These are phyloP conservation scores for Clytia hemisphaerica DNA, from an alignment of 30 jellyfish, hydroid and myxozoan genomes.

Conservation along the genomic window DNA sequence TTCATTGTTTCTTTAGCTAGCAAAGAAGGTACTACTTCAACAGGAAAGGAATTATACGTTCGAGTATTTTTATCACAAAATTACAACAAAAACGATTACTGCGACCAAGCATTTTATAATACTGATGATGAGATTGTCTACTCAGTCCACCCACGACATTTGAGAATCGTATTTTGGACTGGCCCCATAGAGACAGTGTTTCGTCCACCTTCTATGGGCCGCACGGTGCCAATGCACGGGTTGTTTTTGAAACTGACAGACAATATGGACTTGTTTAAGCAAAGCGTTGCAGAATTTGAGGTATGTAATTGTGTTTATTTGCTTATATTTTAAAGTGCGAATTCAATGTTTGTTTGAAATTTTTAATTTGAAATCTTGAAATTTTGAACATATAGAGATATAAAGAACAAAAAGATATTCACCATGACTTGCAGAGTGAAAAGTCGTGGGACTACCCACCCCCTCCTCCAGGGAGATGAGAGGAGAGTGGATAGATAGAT, in stretches of 20 bases:
- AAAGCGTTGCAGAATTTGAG: conserved; percentile 15
- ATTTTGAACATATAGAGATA: too few species aligned
- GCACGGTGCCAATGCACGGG: conserved; percentile 46
- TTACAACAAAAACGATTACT: conserved; percentile 54
- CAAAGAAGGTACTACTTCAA: too few species aligned
- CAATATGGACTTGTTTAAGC: conserved; percentile 16
- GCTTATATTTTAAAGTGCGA: too few species aligned
- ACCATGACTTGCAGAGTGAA: too few species aligned
- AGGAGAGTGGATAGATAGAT: too few species aligned
- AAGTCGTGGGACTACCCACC: too few species aligned
- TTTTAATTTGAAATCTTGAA: too few species aligned
- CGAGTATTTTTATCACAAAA: conserved; percentile 41
- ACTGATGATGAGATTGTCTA: conserved; percentile 44
- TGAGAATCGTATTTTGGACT: conserved; percentile 50
- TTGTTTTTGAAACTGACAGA: conserved; percentile 41
- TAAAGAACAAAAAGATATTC: too few species aligned
- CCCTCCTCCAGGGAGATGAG: too few species aligned
- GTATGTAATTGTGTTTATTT: too few species aligned
- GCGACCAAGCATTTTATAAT: conserved; percentile 44
- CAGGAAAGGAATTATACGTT: conserved; percentile 41
- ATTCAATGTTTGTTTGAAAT: too few species aligned
- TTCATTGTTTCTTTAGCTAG: too few species aligned
- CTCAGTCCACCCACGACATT: conserved; percentile 42
- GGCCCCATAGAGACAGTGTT: conserved; percentile 37
- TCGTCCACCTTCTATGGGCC: conserved; percentile 65